phyloP scores from a whole-genome alignment of 37 sponge, comb jelly and placozoan species.

The Chondrosia reniformis region DNA sequence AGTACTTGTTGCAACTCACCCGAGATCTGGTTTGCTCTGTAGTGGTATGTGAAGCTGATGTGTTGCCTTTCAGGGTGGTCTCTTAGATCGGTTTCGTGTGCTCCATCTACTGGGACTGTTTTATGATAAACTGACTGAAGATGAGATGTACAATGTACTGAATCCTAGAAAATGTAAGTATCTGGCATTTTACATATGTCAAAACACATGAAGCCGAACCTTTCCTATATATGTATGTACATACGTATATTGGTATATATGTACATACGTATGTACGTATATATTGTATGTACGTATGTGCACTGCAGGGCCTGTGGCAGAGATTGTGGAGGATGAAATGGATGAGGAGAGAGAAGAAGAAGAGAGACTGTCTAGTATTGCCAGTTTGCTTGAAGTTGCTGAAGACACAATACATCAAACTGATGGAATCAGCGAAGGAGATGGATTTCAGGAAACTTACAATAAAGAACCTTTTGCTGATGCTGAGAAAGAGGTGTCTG shows the following conservation, averaged over 20 bases:
- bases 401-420: not conserved
- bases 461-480: not conserved
- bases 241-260: not conserved
- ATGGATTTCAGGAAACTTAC: not conserved
- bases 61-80: constrained; percentile 15
- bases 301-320: constrained; percentile 51
- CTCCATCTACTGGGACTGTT: constrained; percentile 42
- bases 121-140: constrained; percentile 25
- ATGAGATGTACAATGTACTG: constrained; percentile 1
- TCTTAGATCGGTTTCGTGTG: constrained; percentile 44
- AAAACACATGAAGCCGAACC: too few relatives aligned
- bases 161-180: constrained; percentile 46
- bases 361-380: constrained; percentile 10
- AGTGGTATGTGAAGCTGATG: not conserved
- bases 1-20: constrained; percentile 6
- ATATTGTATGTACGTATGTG: not conserved
- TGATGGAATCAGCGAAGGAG: not conserved
- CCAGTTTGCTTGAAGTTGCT: not conserved
- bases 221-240: not conserved
- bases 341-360: constrained; percentile 35
- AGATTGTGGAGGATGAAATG: constrained; percentile 46
- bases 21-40: too few relatives aligned
- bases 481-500: not conserved
- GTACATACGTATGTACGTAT: not conserved
- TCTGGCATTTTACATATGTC: not conserved